These are phyloP conservation scores for Peromyscus eremicus DNA, from an alignment of 2,797 vertebrate genomes.

Conservation along the genomic window DNA sequence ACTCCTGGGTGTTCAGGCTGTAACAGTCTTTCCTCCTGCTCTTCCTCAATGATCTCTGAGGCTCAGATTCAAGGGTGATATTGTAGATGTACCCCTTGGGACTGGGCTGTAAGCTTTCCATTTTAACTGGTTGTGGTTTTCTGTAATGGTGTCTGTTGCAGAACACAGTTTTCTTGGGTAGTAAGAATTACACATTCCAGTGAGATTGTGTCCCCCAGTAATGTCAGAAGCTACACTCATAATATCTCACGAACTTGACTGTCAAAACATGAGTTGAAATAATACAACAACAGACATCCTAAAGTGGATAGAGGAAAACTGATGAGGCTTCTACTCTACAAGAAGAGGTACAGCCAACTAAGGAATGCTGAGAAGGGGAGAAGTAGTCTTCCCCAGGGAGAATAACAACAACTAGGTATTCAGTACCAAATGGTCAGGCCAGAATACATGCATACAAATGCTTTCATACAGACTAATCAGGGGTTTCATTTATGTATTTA, in stretches of 20 bases:
- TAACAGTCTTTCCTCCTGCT: neutral
- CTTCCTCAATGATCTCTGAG: neutral
- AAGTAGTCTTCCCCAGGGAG: neutral
- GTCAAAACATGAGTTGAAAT: neutral
- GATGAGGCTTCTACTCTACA: neutral
- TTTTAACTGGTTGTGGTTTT: neutral
- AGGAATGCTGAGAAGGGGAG: neutral
- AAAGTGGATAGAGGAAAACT: neutral
- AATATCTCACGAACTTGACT: neutral
- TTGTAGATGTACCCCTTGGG: neutral
- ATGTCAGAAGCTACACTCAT: neutral
- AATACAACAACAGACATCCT: neutral
- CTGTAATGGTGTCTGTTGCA: neutral
- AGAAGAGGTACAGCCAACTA: neutral
- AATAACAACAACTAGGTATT: neutral
- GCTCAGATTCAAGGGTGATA: neutral
- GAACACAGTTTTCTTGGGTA: neutral
- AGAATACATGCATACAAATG: neutral
- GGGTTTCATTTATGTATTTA: neutral
- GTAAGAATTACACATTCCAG: neutral
- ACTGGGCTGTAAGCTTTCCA: neutral
- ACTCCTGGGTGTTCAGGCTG: too few species aligned
- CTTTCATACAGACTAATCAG: neutral
- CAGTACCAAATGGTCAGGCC: too few species aligned
- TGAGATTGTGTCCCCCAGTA: neutral